Evolutionary conservation across 2,888 invertebrate genomes (phyloP), one percentile per base, ranked within the genome.

Genomic region (Camponotus fellah): DNA sequence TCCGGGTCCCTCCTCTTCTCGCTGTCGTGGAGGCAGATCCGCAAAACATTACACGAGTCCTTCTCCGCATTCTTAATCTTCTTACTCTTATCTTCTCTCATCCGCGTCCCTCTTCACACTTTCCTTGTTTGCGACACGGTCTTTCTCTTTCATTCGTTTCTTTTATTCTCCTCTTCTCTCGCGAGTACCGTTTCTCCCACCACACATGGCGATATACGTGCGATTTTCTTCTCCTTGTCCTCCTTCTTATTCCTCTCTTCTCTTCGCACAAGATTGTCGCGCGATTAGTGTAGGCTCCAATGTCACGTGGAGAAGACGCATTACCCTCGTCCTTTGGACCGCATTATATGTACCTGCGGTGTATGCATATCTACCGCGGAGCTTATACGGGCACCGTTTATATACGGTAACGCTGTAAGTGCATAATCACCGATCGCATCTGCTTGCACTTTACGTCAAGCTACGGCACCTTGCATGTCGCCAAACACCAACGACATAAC

Each of bases 381-480:
- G 85, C 88, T 91, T 92, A 91, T 91, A 92, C 89, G 91, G 90
- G 88, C 85, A 89, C 88, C 89, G 91, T 92, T 91, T 93, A 93
- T 92, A 93, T 90, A 92, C 92, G 91, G 92, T 94, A 94, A 94
- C 94, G 93, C 94, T 92, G 94, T 94, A 94, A 95, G 94, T 94
- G 94, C 94, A 93, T 94, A 94, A 95, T 94, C 94, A 94, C 90
- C 92, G 93, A 95, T 94, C 94, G 94, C 94, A 94, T 94, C 94
- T 94, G 91, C 92, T 93, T 94, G 94, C 94, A 94, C 94, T 94
- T 94, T 94, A 93, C 92, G 94, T 94, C 94, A 93, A 91, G 91
- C 91, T 91, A 91, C 89, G 91, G 92, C 94, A 94, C 94, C 94
- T 94, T 93, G 92, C 93, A 91, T 87, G 90, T 89, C 90, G 89